Conservation (phyloP, 2,113 vertebrate species). For the Anarhynchus alexandrinus region DNA sequence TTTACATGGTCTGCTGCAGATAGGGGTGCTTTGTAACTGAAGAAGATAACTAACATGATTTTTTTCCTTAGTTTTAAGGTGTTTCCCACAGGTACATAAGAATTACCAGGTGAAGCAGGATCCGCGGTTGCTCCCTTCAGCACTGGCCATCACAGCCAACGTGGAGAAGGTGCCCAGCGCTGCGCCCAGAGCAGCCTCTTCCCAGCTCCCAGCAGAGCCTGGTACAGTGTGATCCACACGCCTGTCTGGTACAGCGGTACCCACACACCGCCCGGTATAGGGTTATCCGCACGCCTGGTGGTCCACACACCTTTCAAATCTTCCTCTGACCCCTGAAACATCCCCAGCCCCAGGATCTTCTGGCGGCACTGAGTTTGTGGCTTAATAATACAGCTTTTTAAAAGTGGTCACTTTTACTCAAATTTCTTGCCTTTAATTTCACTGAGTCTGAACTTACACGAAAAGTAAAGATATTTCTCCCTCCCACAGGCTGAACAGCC, state of each 20-base stretch:
- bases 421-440: not conserved
- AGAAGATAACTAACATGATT: not conserved
- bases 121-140: rapidly evolving
- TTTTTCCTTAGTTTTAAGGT: not conserved
- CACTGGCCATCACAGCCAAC: rapidly evolving
- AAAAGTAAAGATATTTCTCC: not conserved
- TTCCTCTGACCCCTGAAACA: not conserved
- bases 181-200: no score
- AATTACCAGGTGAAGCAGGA: not conserved
- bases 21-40: not conserved
- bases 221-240: no score
- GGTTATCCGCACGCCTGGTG: no score
- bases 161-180: not conserved
- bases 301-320: not conserved
- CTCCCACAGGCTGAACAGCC: not conserved
- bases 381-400: not conserved
- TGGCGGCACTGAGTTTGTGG: not conserved
- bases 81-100: not conserved
- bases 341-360: not conserved
- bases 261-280: no score
- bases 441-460: not conserved
- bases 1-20: not conserved
- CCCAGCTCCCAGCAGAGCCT: not conserved
- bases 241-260: no score
- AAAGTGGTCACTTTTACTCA: not conserved